Conservation (phyloP, 2,888 invertebrate genomes). For the Perdita meconis region DNA sequence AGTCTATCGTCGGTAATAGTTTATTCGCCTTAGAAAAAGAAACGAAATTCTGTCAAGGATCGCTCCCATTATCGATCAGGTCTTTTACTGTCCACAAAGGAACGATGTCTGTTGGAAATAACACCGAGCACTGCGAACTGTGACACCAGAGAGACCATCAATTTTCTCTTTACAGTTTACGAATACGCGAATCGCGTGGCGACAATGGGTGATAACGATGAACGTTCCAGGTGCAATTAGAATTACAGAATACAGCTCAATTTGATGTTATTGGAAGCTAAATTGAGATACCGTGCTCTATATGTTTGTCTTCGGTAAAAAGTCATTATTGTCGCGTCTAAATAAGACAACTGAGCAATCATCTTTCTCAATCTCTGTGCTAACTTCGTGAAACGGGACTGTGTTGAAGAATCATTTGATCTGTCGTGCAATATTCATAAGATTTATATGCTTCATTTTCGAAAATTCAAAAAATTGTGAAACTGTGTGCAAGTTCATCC, state of each 20-base stretch:
- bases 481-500: too few relatives aligned
- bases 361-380: too few relatives aligned
- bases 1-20: too few relatives aligned
- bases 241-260: constrained; percentile 43
- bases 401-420: too few relatives aligned
- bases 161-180: constrained; percentile 45
- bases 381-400: too few relatives aligned
- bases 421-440: too few relatives aligned
- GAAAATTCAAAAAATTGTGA: too few relatives aligned
- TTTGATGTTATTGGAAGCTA: constrained; percentile 35
- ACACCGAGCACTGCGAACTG: constrained; percentile 28
- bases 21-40: constrained; percentile 5
- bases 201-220: constrained; percentile 43
- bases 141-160: constrained; percentile 44
- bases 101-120: constrained; percentile 45
- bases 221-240: constrained; percentile 48
- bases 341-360: neutral
- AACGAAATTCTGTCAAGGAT: constrained; percentile 8
- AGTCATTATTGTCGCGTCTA: neutral
- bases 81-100: constrained; percentile 26
- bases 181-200: constrained; percentile 21
- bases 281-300: constrained; percentile 11
- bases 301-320: constrained; percentile 11
- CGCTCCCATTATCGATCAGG: constrained; percentile 27
- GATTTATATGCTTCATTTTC: too few relatives aligned